Base-by-base conservation (phyloP, 2,888 invertebrate genomes). In the Gymnocheta viridis region DNA sequence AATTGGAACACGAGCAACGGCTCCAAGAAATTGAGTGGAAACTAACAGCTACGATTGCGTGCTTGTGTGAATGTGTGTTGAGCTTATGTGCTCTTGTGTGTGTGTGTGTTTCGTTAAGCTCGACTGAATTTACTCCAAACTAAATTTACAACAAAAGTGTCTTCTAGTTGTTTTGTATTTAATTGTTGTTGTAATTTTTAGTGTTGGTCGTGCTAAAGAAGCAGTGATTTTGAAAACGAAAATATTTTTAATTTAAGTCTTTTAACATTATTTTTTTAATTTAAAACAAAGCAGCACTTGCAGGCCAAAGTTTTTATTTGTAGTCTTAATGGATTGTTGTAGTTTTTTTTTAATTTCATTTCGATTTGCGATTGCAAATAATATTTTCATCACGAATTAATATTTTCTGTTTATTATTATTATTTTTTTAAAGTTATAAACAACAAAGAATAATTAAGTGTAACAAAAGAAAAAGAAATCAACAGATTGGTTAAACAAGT, bases 161-260 rank as follows among this genome's bases (percentile, higher is more conserved):
- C 9, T 67, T 49, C 35, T 17, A 44, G 54, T 60, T 64, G 32
- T 76, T 69, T 5, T 60, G 38, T 44, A 29, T 12, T 60, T 60
- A 32, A 17, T 60, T 62, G 12, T 73, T 51, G 24, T 66, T 62
- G 38, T 66, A 70, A 32, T 17, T 38, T 60, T 58, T 58, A 27
- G 38, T 58, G 47, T 17, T 73, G 58, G 29, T 27, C 51, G 44
- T 54, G 41, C 60, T 67, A 67, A 73, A 49, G n/a, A 9, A 9
- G 58, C 60, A 32, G 73, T 74, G 62, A 82, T 72, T 80, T 80
- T 67, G 77, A 84, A 81, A 81, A 77, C 38, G 83, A 84, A 81
- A 67, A 72, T 80, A 22, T 44, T 19, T 38, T 14, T 44, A 29
- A 17, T 49, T 67, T 47, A 27, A 27, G 4, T 6, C 0, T 32